Evolutionary conservation across 1,140 invertebrate genomes (phyloP), one percentile per base, ranked within the genome.

Genomic region (Acromyrmex echinatior): DNA sequence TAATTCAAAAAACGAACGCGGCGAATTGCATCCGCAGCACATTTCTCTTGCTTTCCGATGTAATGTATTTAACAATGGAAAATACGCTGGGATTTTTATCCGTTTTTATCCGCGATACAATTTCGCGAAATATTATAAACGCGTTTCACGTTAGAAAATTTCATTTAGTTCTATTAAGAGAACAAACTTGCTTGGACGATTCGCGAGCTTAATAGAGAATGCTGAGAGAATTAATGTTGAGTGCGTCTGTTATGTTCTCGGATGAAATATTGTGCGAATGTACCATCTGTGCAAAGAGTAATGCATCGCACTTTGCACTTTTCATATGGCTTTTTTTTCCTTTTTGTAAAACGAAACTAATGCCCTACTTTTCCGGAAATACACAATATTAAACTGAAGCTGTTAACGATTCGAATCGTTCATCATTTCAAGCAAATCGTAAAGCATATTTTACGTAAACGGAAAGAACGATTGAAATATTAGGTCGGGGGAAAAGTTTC

Each of bases 201-300:
- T 80, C 76, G 62, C 51, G 79, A 86, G 74, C 74, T 89, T 89
- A 89, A 89, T 76, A 84, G 62, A 89, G 68, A 74, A 58, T 45
- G n/a, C 28, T 28, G 6, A 56, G 53, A 78, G 88, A 78, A 81
- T 81, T 81, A 88, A 88, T 53, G 62, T 78, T 63, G 58, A 78
- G 45, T 82, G 65, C 73, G 80, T 78, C 62, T 73, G 60, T 51
- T 62, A 86, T 62, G 31, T 60, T 39, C 31, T 51, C 85, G 77
- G 73, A 89, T 89, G 74, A 78, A 86, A 85, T 66, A 85, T 60
- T 88, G 66, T 62, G 87, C 45, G 81, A 89, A 86, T 76, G 60
- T 70, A 79, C 60, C 88, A 89, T 79, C 81, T 89, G 88, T 49
- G 35, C 53, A 53, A 21, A 56, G 74, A 68, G 21, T 84, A 89